phyloP scores from a whole-genome alignment of 2,888 invertebrate species.

The Dascillus cervinus region DNA sequence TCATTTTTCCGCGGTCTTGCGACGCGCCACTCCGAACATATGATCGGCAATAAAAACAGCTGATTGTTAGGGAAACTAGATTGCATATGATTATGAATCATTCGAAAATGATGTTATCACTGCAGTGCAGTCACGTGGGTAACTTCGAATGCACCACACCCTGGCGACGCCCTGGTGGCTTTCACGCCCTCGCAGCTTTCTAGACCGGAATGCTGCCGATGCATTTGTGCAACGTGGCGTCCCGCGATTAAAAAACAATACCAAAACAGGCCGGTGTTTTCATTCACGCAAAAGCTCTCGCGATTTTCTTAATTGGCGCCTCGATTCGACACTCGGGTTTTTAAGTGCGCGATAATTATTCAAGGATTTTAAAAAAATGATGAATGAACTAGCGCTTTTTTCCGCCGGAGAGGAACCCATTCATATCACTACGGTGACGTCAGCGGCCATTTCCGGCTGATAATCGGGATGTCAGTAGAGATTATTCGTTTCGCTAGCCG shows the following conservation, averaged over 20 bases:
- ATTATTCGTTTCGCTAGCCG: slow-evolving; percentile 9
- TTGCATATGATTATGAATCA: slow-evolving; percentile 10
- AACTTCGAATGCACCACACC: slow-evolving; percentile 23
- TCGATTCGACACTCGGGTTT: neutral
- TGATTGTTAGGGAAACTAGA: slow-evolving; percentile 11
- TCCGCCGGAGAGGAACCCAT: slow-evolving; percentile 13
- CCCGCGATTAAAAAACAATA: slow-evolving; percentile 4
- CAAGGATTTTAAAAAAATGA: slow-evolving; percentile 2
- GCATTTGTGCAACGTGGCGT: slow-evolving; percentile 10
- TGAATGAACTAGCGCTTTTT: slow-evolving; percentile 13
- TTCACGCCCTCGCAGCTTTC: slow-evolving; percentile 23
- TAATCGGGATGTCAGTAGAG: slow-evolving; percentile 14
- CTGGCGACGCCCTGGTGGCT: slow-evolving; percentile 21
- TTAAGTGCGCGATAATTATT: neutral
- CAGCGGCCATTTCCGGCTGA: slow-evolving; percentile 17
- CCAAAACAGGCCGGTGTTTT: slow-evolving; percentile 8
- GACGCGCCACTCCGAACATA: slow-evolving; percentile 11
- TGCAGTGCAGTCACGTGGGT: slow-evolving; percentile 18
- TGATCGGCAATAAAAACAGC: slow-evolving; percentile 13
- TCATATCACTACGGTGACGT: slow-evolving; percentile 17
- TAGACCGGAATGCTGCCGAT: slow-evolving; percentile 14
- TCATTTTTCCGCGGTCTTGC: too few relatives aligned
- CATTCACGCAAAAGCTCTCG: slow-evolving; percentile 6
- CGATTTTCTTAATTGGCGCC: neutral
- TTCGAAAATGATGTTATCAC: slow-evolving; percentile 10